Conservation (phyloP, 1,140 invertebrate genomes). For the Tetragonula clypearis region DNA sequence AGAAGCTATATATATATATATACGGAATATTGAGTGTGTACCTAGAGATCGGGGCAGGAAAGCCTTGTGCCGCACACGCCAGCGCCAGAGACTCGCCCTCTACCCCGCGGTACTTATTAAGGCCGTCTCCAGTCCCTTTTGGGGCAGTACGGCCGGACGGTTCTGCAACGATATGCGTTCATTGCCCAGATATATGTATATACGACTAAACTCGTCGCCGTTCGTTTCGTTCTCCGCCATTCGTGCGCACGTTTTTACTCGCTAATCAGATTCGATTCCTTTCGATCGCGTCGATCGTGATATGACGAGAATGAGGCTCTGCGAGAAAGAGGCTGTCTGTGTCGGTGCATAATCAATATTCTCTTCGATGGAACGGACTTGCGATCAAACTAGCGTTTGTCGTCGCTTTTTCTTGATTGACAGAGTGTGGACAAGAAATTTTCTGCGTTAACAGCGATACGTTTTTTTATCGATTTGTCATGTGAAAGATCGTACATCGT, state of each 20-base stretch:
- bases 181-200: slow-evolving; percentile 33
- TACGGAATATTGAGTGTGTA: slow-evolving; percentile 64
- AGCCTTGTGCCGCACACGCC: slow-evolving; percentile 86
- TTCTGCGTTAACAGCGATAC: too few relatives aligned
- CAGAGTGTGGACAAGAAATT: too few relatives aligned
- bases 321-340: slow-evolving; percentile 1
- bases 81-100: slow-evolving; percentile 79
- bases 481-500: too few relatives aligned
- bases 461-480: too few relatives aligned
- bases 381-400: background rate
- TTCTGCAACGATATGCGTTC: slow-evolving; percentile 80
- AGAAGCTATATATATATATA: slow-evolving; percentile 46
- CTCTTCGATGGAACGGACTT: background rate
- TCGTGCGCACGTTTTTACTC: slow-evolving; percentile 6
- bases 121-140: slow-evolving; percentile 81
- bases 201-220: slow-evolving; percentile 38
- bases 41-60: slow-evolving; percentile 82
- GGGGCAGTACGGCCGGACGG: slow-evolving; percentile 85
- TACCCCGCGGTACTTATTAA: slow-evolving; percentile 74
- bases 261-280: background rate
- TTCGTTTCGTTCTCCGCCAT: slow-evolving; percentile 24
- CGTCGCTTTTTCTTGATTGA: background rate
- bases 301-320: background rate
- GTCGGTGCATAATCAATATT: background rate
- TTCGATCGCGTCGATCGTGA: background rate